Evolutionary conservation across 2,113 vertebrate species (phyloP).

Genomic region (Tretioscincus oriximinensis): DNA sequence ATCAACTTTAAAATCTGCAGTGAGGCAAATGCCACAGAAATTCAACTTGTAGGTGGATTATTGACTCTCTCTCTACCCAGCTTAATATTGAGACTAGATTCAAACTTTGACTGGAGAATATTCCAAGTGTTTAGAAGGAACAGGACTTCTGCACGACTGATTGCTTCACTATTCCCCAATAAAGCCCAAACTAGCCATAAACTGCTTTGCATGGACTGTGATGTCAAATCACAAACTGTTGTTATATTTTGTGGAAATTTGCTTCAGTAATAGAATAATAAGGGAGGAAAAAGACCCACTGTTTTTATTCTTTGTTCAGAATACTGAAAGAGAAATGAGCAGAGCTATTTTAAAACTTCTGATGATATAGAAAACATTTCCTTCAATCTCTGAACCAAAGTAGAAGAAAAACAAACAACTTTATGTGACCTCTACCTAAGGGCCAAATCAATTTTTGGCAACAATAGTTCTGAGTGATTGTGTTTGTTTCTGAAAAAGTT

Average conservation of each 20-base stretch:
- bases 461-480: slow-evolving; percentile 13
- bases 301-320: not conserved
- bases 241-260: not conserved
- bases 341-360: not conserved
- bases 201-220: no score
- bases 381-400: not conserved
- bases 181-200: no score
- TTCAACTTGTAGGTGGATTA: no score
- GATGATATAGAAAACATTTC: not conserved
- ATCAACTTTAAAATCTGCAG: no score
- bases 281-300: not conserved
- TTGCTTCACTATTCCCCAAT: no score
- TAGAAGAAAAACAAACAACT: slow-evolving; percentile 4
- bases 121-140: no score
- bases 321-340: not conserved
- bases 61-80: no score
- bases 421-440: slow-evolving; percentile 7
- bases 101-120: no score
- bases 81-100: no score
- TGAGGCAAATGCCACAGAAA: no score
- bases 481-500: slow-evolving; percentile 14
- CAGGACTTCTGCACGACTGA: no score
- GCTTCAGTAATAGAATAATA: not conserved
- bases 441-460: slow-evolving; percentile 1
- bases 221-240: no score